Evolutionary conservation across 2,797 vertebrate genomes (phyloP).

Genomic region (Taeniopygia guttata): DNA sequence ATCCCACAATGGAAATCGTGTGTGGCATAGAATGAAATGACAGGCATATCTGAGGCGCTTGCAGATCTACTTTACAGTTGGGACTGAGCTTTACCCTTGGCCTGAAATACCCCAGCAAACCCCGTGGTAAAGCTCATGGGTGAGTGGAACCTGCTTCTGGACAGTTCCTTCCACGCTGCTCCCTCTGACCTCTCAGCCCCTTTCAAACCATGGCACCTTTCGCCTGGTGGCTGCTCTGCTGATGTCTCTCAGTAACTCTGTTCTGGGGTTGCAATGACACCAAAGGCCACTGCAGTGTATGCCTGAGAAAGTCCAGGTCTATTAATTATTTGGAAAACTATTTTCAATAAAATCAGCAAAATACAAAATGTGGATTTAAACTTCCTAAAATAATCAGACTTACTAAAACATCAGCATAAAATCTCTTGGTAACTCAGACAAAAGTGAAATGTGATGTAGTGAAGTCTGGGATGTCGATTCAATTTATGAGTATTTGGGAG

Average conservation of each 20-base stretch:
- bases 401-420: background rate
- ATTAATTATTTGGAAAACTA: background rate
- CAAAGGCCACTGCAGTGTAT: background rate
- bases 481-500: background rate
- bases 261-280: background rate
- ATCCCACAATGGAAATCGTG: background rate
- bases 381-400: background rate
- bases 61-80: background rate
- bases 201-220: background rate
- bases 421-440: background rate
- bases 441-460: background rate
- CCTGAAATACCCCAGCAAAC: background rate
- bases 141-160: background rate
- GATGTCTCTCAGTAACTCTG: background rate
- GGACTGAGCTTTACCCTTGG: background rate
- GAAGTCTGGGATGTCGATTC: background rate
- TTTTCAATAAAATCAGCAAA: background rate
- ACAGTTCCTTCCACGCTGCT: background rate
- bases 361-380: background rate
- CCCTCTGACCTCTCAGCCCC: background rate
- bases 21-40: background rate
- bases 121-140: background rate
- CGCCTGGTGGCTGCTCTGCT: background rate
- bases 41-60: background rate
- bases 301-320: background rate